A percentile compares a stretch with the other conserved stretches of the same genome.
Conservation (phyloP, 2,888 invertebrate genomes). For the Tenthredo livida region DNA sequence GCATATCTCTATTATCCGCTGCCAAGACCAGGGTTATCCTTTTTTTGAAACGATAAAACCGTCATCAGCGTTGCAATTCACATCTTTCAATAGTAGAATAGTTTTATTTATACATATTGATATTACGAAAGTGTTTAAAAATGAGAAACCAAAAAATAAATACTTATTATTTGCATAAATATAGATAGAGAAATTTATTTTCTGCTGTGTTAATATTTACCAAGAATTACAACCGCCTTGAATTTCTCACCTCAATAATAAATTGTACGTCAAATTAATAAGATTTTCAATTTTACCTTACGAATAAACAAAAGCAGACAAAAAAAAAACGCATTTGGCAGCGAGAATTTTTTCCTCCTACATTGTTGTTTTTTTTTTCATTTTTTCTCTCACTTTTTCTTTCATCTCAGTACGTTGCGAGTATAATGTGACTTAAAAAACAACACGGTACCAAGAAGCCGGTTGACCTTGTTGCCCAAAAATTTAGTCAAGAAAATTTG, state of each 20-base stretch:
- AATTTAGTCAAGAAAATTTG: background rate
- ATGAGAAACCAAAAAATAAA: background rate
- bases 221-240: background rate
- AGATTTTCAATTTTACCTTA: background rate
- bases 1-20: background rate
- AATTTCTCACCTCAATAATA: background rate
- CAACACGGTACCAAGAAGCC: background rate
- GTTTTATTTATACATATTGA: background rate
- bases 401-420: background rate
- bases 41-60: background rate
- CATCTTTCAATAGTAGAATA: background rate
- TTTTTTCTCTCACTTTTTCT: background rate
- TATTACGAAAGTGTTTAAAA: background rate
- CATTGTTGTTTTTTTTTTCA: too few species aligned
- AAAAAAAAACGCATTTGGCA: background rate
- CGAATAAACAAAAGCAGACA: background rate
- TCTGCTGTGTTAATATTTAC: background rate
- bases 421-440: conserved; percentile 29
- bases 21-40: background rate
- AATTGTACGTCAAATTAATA: background rate
- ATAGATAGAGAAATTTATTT: background rate
- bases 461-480: conserved; percentile 18
- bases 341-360: background rate
- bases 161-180: background rate
- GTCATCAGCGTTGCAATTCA: background rate